Percentiles rank a stretch among this genome's conserved stretches.
Conservation (phyloP, 1,140 invertebrate genomes). For the Tetragnatha versicolor region DNA sequence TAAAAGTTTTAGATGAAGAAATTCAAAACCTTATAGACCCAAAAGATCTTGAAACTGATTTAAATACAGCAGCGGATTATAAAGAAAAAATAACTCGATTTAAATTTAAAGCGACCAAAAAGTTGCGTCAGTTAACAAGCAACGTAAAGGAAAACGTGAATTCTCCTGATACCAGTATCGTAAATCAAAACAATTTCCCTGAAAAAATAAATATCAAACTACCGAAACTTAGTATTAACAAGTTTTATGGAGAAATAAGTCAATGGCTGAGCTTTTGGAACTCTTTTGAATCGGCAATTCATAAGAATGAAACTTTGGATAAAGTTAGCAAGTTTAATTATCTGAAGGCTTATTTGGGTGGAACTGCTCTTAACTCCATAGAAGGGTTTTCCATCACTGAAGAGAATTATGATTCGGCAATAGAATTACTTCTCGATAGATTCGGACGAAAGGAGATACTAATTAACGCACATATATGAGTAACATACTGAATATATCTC, state of each 20-base stretch:
- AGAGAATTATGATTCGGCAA: not conserved
- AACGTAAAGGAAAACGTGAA: no score
- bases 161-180: not conserved
- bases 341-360: not conserved
- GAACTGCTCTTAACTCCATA: not conserved
- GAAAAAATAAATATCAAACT: not conserved
- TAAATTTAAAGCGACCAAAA: not conserved
- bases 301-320: not conserved
- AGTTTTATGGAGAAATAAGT: not conserved
- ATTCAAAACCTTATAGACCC: not conserved
- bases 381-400: not conserved
- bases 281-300: not conserved
- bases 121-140: not conserved
- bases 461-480: not conserved
- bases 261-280: constrained; percentile 13
- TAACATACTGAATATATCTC: not conserved
- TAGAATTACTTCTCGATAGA: not conserved
- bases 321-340: constrained; percentile 17
- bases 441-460: not conserved
- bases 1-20: not conserved
- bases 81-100: not conserved
- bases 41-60: not conserved
- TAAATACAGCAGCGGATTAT: not conserved
- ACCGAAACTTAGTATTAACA: not conserved
- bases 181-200: not conserved